Base-by-base conservation (phyloP, 2,797 vertebrate species). In the Coccyzus lansbergi region DNA sequence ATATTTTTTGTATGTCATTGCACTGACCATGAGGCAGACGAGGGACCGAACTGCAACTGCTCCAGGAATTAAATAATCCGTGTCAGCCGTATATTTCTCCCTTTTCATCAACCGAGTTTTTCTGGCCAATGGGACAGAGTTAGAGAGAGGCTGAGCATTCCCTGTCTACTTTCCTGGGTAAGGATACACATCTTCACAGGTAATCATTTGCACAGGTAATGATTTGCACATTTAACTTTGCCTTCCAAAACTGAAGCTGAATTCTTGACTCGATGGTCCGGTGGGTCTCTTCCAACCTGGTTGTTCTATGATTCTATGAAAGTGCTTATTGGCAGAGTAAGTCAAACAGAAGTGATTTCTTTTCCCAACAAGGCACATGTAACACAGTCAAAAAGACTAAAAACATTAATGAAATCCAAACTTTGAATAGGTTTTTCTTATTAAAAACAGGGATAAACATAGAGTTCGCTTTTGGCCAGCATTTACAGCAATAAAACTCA, bases 231-330 rank as follows among this genome's bases (percentile, higher is more conserved):
- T 92, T 92, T 91, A 82, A 75, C 15, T 28, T 58, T 79, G 52
- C 38, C 55, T 80, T 93, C 53, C 86, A 84, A 95, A 93, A 82
- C 9, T 91, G 67, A 94, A 94, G 24, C 34, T 80, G 69, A 91
- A 78, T 91, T 91, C 80, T 40, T n/a, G n/a, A n/a, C n/a, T n/a
- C n/a, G n/a, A n/a, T n/a, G n/a, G n/a, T n/a, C n/a, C n/a, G n/a
- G n/a, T n/a, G n/a, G n/a, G n/a, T n/a, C n/a, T n/a, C n/a, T n/a
- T n/a, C n/a, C n/a, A n/a, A n/a, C n/a, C n/a, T n/a, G n/a, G n/a
- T n/a, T n/a, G n/a, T n/a, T n/a, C n/a, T n/a, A n/a, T n/a, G n/a
- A n/a, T n/a, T n/a, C n/a, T n/a, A n/a, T n/a, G n/a, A n/a, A 91
- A 76, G 58, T 55, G 24, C 17, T 83, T 80, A 78, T 42, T 87